Evolutionary conservation across 1,140 invertebrate species (phyloP), one percentile per base, ranked within the genome.

Genomic region (Adoxophyes honmai): DNA sequence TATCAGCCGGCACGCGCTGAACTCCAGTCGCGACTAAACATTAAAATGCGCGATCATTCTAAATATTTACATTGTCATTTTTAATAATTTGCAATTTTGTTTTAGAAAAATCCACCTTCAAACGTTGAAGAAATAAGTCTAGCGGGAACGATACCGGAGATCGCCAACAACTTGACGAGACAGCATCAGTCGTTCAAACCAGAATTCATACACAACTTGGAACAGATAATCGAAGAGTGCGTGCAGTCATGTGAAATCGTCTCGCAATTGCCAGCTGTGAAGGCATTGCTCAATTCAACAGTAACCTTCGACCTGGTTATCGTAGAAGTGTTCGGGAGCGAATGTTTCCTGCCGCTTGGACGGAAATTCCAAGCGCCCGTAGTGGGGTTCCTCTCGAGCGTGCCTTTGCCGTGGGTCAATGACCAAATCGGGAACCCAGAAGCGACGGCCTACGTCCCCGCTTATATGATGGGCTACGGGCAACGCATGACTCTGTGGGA

Each of bases 241-340:
- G 70, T 89, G 0, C 57, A 84, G 28, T 78, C 88, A 0, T 90
- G 88, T 60, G 80, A 87, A 21, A 75, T 72, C 0, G 85, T 88
- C n/a, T 74, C 86, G 5, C 74, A 75, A 51, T 66, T 84, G 28
- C 78, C 81, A 1, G 68, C 76, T 9, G 75, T 90, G 0, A 77
- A 78, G 37, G 71, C 76, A 3, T 56, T 90, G 4, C 57, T 89
- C 1, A 78, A 86, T 56, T 77, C 83, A 4, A 76, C 81, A 1
- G 72, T 89, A 4, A 89, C 89, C 4, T 95, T 92, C 57, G 94
- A 95, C 63, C 36, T 95, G 1, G 74, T 95, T 0, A 82, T 95
- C 9, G 92, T 91, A 0, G 93, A 95, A 75, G 90, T 90, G n/a
- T 95, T 95, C 64, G 92, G 91, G 18, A 91, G 90, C 0, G 93